Base-by-base conservation (phyloP, 1,140 invertebrate species). In the Calliphora vicina region DNA sequence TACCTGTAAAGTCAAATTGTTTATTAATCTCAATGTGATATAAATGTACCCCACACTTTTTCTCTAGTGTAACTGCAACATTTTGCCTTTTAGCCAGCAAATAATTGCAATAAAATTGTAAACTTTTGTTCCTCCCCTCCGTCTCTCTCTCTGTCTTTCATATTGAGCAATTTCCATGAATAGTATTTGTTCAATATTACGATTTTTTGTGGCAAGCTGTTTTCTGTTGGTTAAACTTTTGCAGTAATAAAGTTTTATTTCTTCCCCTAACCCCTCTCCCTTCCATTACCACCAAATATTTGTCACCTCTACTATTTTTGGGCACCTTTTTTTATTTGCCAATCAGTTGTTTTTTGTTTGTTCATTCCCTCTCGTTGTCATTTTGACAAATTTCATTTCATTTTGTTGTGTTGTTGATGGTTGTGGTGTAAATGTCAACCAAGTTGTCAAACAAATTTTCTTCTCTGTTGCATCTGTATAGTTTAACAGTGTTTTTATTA, bases 381-480 rank as follows among this genome's bases (percentile, higher is more conserved):
- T 12, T 15, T 73, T 73, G 26, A 27, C 71, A 73, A 73, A 73
- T 27, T 73, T 50, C 13, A 50, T 50, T 82, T n/a, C n/a, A n/a
- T n/a, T n/a, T n/a, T n/a, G n/a, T n/a, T 76, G 25, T 74, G n/a
- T 27, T n/a, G 17, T 80, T 45, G 35, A 45, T 42, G 12, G 13
- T 81, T 67, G 12, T 81, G 43, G 20, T 81, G 80, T 81, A 26
- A 81, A 26, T 81, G 80, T 81, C 57, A 57, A 23, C 73, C 29
- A 42, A 26, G 10, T 81, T 81, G 80, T 81, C 80, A 67, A 57
- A 57, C 80, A 50, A 57, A 67, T 57, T 81, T 50, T 81, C 57
- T 81, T 50, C 57, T 67, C 57, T 57, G 80, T 81, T 67, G 45
- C 13, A 8, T 43, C 6, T n/a, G n/a, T 29, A 43, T 29, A 50